Percentiles rank a stretch among this genome's conserved stretches.
These are phyloP conservation scores for Lymantria dispar DNA, from an alignment of 2,888 invertebrate species.

Conservation along the genomic window DNA sequence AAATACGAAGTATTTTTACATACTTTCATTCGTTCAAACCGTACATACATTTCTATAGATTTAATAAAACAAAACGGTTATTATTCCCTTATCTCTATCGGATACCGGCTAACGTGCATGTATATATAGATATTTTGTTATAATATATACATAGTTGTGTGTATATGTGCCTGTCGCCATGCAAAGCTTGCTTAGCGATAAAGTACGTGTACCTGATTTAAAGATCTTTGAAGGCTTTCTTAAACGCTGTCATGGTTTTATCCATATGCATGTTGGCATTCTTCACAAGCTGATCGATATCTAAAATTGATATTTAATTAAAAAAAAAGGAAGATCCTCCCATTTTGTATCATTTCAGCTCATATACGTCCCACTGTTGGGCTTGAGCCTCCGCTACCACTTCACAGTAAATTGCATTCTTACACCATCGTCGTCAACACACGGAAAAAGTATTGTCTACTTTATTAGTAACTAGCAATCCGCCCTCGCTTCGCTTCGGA, in stretches of 20 bases:
- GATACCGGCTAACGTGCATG: not conserved
- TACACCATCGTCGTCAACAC: no score
- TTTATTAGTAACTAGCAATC: no score
- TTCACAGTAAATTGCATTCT: no score
- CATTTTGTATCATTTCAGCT: no score
- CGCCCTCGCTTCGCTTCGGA: no score
- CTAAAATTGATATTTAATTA: constrained; percentile 30
- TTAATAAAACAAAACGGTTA: not conserved
- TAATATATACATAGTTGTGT: constrained; percentile 2
- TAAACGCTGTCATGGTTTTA: constrained; percentile 59
- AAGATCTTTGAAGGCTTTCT: constrained; percentile 56
- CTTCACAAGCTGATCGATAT: constrained; percentile 52
- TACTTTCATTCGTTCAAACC: no score
- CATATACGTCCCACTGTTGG: no score
- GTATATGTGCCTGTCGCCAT: constrained; percentile 30
- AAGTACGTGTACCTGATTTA: constrained; percentile 42
- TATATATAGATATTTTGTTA: not conserved
- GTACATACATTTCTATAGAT: not conserved
- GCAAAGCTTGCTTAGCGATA: constrained; percentile 46
- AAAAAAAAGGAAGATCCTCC: no score
- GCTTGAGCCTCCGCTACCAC: no score
- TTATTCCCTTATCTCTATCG: not conserved
- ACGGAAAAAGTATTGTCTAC: no score
- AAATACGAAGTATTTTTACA: no score
- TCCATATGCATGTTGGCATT: constrained; percentile 58